Evolutionary conservation across 2,797 vertebrate genomes (phyloP).

Genomic region (Hyperoplus lanceolatus): DNA sequence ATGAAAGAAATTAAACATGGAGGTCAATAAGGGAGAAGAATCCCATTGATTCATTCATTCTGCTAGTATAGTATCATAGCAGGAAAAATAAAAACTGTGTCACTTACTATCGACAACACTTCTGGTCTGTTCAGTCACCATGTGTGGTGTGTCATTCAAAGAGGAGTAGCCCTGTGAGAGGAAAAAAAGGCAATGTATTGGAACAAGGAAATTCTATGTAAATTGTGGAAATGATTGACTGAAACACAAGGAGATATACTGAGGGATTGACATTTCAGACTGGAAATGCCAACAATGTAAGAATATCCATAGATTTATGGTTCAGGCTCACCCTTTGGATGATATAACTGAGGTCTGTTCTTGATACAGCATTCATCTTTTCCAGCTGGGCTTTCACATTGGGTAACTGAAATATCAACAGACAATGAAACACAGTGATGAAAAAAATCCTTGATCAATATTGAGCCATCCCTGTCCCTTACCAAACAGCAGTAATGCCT

Average conservation of each 20-base stretch:
- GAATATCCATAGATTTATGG: background rate
- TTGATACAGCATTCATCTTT: slow-evolving; percentile 87
- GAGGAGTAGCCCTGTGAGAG: slow-evolving; percentile 71
- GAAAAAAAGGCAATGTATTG: background rate
- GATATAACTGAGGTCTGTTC: slow-evolving; percentile 88
- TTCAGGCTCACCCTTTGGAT: slow-evolving; percentile 87
- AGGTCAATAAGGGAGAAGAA: background rate
- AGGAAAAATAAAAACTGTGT: background rate
- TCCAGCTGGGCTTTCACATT: slow-evolving; percentile 84
- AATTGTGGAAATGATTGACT: background rate
- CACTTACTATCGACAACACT: slow-evolving; percentile 72
- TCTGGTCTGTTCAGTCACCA: slow-evolving; percentile 78
- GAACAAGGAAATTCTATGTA: background rate
- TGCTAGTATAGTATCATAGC: no score
- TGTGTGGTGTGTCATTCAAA: slow-evolving; percentile 72
- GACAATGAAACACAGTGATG: background rate
- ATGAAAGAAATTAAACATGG: background rate
- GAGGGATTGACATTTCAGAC: background rate
- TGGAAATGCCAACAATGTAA: background rate
- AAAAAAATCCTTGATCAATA: background rate
- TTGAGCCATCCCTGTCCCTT: background rate
- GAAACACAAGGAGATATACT: background rate
- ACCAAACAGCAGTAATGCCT: background rate
- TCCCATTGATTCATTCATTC: background rate
- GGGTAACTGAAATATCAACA: slow-evolving; percentile 84